Evolutionary conservation across 2,888 invertebrate genomes (phyloP).

Genomic region (Nephrotoma appendiculata): DNA sequence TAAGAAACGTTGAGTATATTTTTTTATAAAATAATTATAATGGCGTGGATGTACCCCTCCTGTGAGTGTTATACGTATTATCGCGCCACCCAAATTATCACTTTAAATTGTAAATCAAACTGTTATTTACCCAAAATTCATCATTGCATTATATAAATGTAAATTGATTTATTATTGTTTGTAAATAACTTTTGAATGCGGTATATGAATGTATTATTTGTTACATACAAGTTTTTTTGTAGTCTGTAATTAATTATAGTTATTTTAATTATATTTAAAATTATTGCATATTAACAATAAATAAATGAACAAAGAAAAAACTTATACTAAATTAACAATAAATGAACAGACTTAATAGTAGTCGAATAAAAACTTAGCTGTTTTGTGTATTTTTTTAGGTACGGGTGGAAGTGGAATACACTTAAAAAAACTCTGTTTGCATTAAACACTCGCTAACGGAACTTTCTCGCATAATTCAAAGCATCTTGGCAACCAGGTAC

Average conservation of each 20-base stretch:
- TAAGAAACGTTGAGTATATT: background rate
- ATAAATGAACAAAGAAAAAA: background rate
- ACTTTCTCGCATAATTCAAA: too few relatives aligned
- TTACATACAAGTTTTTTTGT: background rate
- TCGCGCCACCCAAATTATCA: background rate
- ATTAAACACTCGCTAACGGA: too few relatives aligned
- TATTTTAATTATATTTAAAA: background rate
- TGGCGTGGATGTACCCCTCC: background rate
- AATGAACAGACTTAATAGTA: background rate
- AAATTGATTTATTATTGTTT: background rate
- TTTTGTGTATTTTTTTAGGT: background rate
- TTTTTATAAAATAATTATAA: background rate
- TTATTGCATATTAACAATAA: background rate
- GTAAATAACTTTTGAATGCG: background rate
- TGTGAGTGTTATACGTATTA: background rate
- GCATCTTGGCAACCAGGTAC: too few relatives aligned
- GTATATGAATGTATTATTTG: background rate
- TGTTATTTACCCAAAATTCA: background rate
- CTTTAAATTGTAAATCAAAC: background rate
- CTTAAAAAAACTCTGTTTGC: too few relatives aligned
- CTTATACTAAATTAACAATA: background rate
- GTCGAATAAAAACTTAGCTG: background rate
- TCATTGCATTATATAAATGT: background rate
- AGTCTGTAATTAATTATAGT: background rate
- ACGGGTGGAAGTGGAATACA: too few relatives aligned